Percentiles rank a stretch among this genome's conserved stretches.
Conservation (phyloP, 2,888 invertebrate species). For the Nemapogon koenigi region DNA sequence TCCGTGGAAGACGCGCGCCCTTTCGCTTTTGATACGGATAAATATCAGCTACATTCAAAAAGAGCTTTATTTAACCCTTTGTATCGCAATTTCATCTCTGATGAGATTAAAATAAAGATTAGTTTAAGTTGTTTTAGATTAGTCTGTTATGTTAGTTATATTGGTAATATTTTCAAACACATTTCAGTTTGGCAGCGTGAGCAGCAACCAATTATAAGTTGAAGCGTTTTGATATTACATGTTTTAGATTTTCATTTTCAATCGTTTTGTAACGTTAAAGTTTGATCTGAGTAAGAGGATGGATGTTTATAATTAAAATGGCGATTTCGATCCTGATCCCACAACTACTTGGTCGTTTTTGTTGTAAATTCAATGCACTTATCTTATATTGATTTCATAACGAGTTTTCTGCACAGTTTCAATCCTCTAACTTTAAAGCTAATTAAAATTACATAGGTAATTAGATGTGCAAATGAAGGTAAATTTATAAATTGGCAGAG, state of each 20-base stretch:
- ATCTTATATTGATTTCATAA: too few relatives aligned
- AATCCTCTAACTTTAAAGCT: too few relatives aligned
- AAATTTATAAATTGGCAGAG: too few relatives aligned
- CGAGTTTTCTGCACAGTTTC: too few relatives aligned
- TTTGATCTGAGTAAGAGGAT: conserved; percentile 30
- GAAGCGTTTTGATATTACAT: conserved; percentile 50
- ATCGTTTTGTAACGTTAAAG: conserved; percentile 47
- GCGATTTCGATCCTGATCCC: conserved; percentile 38
- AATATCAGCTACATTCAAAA: too few relatives aligned
- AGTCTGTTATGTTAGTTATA: neutral
- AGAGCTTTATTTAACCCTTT: too few relatives aligned
- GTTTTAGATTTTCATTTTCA: conserved; percentile 55
- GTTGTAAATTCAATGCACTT: too few relatives aligned
- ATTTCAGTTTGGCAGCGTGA: conserved; percentile 31
- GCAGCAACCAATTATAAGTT: conserved; percentile 54
- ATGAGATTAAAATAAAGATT: neutral
- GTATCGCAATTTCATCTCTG: neutral
- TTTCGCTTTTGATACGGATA: conserved; percentile 50
- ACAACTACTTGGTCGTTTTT: too few relatives aligned
- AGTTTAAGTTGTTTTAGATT: neutral
- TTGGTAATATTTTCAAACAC: conserved; percentile 10
- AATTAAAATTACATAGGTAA: too few relatives aligned
- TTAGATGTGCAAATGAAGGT: too few relatives aligned
- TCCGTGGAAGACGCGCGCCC: conserved; percentile 44
- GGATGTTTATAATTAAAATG: conserved; percentile 59